Conservation (phyloP, 2,888 invertebrate species). For the Dascillus cervinus region DNA sequence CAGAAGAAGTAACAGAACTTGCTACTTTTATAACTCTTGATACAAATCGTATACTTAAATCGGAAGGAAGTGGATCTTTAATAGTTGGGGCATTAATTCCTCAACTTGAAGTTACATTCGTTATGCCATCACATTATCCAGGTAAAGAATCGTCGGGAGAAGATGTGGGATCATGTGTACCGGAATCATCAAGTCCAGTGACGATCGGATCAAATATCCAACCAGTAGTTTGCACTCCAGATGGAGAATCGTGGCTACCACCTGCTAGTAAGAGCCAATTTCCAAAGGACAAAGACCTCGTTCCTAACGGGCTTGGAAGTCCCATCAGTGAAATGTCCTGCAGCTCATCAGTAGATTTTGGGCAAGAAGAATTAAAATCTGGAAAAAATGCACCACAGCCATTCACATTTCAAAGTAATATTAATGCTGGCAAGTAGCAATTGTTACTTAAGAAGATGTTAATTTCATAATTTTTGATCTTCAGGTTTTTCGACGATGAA, state of each 20-base stretch:
- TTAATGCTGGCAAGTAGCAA: conserved; percentile 42
- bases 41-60: conserved; percentile 60
- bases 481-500: conserved; percentile 68
- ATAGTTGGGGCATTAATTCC: conserved; percentile 74
- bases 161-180: conserved; percentile 72
- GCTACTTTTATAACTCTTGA: conserved; percentile 73
- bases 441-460: conserved; percentile 1
- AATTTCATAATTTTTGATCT: conserved; percentile 8
- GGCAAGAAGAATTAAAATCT: conserved; percentile 17
- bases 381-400: conserved; percentile 18
- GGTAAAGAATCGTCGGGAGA: conserved; percentile 80
- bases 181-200: conserved; percentile 80
- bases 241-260: too few species aligned
- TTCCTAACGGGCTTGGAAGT: conserved; percentile 30
- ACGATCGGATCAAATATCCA: too few species aligned
- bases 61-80: conserved; percentile 47
- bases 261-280: too few species aligned
- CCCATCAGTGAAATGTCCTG: conserved; percentile 39
- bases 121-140: conserved; percentile 76
- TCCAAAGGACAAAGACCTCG: too few species aligned
- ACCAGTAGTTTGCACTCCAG: too few species aligned
- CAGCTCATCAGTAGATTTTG: conserved; percentile 38
- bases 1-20: conserved; percentile 74
- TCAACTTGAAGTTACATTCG: conserved; percentile 79
- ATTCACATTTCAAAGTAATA: conserved; percentile 40